A percentile compares a stretch with the other conserved stretches of the same genome.
Conservation (phyloP, 2,113 vertebrate species). For the Apeltes quadracus region DNA sequence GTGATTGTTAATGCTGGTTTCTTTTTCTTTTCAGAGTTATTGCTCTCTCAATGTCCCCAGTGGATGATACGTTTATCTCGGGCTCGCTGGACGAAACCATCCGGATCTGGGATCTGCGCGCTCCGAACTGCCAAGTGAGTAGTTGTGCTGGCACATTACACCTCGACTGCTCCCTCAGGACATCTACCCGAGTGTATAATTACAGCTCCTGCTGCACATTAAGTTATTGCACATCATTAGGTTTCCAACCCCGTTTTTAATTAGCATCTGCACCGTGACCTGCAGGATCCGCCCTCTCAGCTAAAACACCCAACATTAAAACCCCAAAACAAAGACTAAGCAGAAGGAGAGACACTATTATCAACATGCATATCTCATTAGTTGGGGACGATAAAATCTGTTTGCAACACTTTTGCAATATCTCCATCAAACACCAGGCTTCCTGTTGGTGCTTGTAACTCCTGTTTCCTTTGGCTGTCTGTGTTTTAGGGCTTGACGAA, state of each 20-base stretch:
- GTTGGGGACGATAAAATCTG: background rate
- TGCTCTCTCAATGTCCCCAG: conserved; percentile 97
- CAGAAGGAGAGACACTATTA: background rate
- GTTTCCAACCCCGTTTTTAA: background rate
- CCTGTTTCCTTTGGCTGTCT: background rate
- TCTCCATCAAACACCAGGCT: background rate
- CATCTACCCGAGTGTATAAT: conserved; percentile 19
- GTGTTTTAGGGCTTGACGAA: conserved; percentile 90
- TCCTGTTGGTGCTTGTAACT: background rate
- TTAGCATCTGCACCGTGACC: conserved; percentile 8
- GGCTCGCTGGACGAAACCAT: conserved; percentile 97
- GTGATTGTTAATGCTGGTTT: background rate
- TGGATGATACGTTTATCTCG: conserved; percentile 97
- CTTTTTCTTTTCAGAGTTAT: conserved; percentile 84
- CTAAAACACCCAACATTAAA: background rate
- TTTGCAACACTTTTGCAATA: background rate
- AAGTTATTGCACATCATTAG: background rate
- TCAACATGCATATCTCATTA: background rate
- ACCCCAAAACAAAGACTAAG: background rate
- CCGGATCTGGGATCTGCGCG: conserved; percentile 96
- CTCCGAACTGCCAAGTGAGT: conserved; percentile 92
- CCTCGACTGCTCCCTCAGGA: conserved; percentile 7
- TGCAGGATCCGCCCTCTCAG: conserved; percentile 8
- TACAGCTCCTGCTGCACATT: conserved; percentile 1
- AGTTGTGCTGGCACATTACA: conserved; percentile 8